phyloP scores from a whole-genome alignment of 2,113 vertebrate species.

The Zapus hudsonius region DNA sequence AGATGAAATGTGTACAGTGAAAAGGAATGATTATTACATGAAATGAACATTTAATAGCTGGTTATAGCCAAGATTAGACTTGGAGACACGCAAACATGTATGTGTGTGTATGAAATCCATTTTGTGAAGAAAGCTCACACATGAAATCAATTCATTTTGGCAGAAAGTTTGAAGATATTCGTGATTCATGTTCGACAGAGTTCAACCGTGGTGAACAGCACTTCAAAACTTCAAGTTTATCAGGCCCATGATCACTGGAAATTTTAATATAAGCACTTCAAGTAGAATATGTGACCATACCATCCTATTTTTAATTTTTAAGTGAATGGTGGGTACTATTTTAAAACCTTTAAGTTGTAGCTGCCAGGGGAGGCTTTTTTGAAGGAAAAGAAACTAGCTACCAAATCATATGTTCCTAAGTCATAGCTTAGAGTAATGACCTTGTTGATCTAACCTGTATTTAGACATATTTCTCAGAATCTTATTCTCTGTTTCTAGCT shows the following conservation, averaged over 20 bases:
- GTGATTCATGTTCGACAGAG: not conserved
- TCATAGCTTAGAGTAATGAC: slow-evolving; percentile 23
- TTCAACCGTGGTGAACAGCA: not conserved
- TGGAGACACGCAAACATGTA: not conserved
- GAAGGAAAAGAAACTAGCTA: not conserved
- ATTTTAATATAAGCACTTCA: not conserved
- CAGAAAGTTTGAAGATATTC: not conserved
- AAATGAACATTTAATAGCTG: not conserved
- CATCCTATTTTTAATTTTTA: not conserved
- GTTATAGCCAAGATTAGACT: not conserved
- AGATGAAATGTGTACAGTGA: not conserved
- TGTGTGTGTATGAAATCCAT: not conserved
- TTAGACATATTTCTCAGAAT: slow-evolving; percentile 69
- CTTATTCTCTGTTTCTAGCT: slow-evolving; percentile 70
- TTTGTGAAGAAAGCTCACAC: not conserved
- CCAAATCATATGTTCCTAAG: slow-evolving; percentile 11
- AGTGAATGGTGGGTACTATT: not conserved
- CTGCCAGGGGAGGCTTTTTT: not conserved
- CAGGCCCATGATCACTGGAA: not conserved
- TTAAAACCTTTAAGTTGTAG: not conserved
- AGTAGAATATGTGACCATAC: not conserved
- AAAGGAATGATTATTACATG: not conserved
- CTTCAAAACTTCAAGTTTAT: slow-evolving; percentile 2
- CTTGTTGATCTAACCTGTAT: slow-evolving; percentile 63
- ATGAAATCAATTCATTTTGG: not conserved